Evolutionary conservation across 2,113 vertebrate species (phyloP).

Genomic region (Vombatus ursinus): DNA sequence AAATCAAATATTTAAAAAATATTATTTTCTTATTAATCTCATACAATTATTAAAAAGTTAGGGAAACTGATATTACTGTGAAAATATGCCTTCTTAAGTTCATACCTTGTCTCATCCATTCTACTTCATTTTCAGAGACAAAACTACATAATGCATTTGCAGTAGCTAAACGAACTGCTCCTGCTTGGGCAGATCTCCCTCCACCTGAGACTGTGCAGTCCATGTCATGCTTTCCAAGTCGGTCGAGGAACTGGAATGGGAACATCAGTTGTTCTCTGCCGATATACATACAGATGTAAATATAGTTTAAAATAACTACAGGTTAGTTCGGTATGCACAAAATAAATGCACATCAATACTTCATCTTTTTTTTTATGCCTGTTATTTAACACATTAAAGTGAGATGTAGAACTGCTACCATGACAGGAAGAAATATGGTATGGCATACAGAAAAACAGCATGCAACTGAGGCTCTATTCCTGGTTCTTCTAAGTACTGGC

Average conservation of each 20-base stretch:
- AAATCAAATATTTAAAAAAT: neutral
- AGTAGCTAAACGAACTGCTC: constrained; percentile 92
- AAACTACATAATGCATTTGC: constrained; percentile 91
- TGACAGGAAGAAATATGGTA: neutral
- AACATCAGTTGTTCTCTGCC: constrained; percentile 96
- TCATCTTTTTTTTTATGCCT: neutral
- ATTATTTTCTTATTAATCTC: constrained; percentile 26
- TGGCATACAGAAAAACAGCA: neutral
- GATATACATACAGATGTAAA: neutral
- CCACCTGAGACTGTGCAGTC: constrained; percentile 90
- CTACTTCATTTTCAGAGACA: constrained; percentile 87
- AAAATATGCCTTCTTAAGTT: too few relatives aligned
- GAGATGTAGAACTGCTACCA: too few relatives aligned
- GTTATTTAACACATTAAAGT: neutral
- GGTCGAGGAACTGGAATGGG: constrained; percentile 91
- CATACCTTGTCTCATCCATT: constrained; percentile 92
- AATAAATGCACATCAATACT: neutral
- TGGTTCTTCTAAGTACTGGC: neutral
- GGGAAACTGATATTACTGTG: rapidly evolving
- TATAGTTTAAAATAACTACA: neutral
- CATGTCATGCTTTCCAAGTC: constrained; percentile 89
- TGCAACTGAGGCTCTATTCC: too few relatives aligned
- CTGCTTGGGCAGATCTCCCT: constrained; percentile 91
- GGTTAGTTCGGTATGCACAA: neutral
- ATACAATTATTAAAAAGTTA: neutral